Evolutionary conservation across 2,797 vertebrate genomes (phyloP).

Genomic region (Syndactyla subalaris): DNA sequence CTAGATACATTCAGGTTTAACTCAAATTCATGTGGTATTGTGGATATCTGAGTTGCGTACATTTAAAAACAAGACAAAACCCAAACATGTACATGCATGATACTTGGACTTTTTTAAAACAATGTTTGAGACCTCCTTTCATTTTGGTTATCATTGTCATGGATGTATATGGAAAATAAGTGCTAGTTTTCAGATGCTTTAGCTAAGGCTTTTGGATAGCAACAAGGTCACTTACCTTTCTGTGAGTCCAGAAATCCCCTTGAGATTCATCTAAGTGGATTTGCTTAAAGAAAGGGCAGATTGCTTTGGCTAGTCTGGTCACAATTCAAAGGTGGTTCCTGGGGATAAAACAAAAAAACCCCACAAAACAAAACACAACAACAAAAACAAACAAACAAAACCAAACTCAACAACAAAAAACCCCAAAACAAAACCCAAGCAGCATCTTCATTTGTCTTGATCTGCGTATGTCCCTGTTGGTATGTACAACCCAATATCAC

Average conservation of each 20-base stretch:
- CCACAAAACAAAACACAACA: background rate
- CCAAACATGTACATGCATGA: background rate
- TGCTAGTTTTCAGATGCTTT: background rate
- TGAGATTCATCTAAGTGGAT: fast-evolving
- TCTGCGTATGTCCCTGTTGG: background rate
- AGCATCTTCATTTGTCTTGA: background rate
- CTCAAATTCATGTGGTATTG: background rate
- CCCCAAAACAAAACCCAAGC: background rate
- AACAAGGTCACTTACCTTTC: background rate
- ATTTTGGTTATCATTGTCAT: background rate
- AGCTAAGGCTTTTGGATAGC: background rate
- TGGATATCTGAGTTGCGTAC: background rate
- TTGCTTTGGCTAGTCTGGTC: background rate
- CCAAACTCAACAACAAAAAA: background rate
- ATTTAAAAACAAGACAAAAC: background rate
- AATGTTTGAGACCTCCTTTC: background rate
- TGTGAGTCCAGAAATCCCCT: background rate
- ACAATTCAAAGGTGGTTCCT: background rate
- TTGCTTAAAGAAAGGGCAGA: background rate
- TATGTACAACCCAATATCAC: background rate
- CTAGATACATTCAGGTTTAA: background rate
- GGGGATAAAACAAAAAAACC: background rate
- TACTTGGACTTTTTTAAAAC: background rate
- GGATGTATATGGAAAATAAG: background rate
- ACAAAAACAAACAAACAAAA: background rate